Evolutionary conservation across 2,888 invertebrate species (phyloP).

Genomic region (Pediacus dermestoides): DNA sequence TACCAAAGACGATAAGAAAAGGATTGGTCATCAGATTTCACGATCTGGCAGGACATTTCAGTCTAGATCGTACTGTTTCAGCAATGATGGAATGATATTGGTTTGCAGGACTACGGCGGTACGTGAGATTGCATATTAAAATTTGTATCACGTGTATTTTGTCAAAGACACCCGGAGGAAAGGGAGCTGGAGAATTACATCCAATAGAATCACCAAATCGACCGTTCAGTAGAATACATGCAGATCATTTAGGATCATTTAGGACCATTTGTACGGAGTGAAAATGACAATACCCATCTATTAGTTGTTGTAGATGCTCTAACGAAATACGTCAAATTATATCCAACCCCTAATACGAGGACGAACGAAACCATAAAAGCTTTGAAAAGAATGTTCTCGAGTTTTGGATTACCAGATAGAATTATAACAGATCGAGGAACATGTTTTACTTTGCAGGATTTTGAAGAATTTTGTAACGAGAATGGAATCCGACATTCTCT

Average conservation of each 20-base stretch:
- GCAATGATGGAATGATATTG: constrained; percentile 17
- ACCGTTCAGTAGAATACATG: constrained; percentile 22
- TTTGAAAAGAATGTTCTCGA: constrained; percentile 19
- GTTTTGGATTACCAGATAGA: constrained; percentile 21
- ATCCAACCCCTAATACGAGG: constrained; percentile 14
- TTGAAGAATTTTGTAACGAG: constrained; percentile 16
- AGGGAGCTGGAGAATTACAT: constrained; percentile 20
- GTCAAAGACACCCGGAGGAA: constrained; percentile 21
- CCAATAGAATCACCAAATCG: constrained; percentile 14
- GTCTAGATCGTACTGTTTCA: constrained; percentile 15
- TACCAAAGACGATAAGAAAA: constrained; percentile 23
- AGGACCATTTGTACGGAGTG: constrained; percentile 19
- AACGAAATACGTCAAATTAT: constrained; percentile 18
- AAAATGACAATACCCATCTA: constrained; percentile 15
- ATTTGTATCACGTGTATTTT: constrained; percentile 20
- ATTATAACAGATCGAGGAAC: constrained; percentile 27
- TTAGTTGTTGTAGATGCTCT: constrained; percentile 19
- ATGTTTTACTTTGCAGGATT: constrained; percentile 10
- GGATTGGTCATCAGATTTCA: constrained; percentile 18
- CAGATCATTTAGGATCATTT: constrained; percentile 22
- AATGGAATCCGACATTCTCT: constrained; percentile 9
- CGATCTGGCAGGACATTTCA: constrained; percentile 21
- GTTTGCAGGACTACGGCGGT: constrained; percentile 19
- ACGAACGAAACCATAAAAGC: constrained; percentile 13
- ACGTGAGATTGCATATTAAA: constrained; percentile 20